These are phyloP conservation scores for Mimumesa dahlbomi DNA, from an alignment of 2,888 invertebrate genomes.

Conservation along the genomic window DNA sequence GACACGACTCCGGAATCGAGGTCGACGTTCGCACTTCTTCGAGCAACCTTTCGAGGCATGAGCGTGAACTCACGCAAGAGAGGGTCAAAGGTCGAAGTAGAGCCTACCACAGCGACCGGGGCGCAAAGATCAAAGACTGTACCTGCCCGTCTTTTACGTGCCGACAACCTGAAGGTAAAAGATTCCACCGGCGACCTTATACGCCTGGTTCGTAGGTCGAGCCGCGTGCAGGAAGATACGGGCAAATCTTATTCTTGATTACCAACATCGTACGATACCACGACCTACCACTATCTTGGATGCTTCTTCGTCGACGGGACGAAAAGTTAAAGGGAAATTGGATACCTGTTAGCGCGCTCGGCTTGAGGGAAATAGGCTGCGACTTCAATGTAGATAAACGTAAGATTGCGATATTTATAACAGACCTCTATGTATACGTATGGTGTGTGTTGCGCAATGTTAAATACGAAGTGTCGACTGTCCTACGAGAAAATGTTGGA, in stretches of 20 bases:
- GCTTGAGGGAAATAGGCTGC: slow-evolving; percentile 10
- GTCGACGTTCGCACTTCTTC: slow-evolving; percentile 40
- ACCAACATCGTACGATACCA: slow-evolving; percentile 11
- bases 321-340: slow-evolving; percentile 13
- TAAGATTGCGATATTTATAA: no score
- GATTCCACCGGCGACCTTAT: slow-evolving; percentile 33
- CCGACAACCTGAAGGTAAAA: slow-evolving; percentile 23
- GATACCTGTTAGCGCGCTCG: neutral
- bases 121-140: slow-evolving; percentile 57
- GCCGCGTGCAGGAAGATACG: slow-evolving; percentile 21
- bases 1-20: slow-evolving; percentile 41
- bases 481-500: no score
- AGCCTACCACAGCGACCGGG: slow-evolving; percentile 34
- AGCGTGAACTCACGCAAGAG: slow-evolving; percentile 46
- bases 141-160: slow-evolving; percentile 38
- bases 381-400: no score
- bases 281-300: slow-evolving; percentile 2
- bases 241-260: slow-evolving; percentile 40
- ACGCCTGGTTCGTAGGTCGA: slow-evolving; percentile 38
- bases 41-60: slow-evolving; percentile 14
- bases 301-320: neutral
- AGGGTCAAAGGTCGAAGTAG: slow-evolving; percentile 46
- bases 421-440: no score
- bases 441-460: no score
- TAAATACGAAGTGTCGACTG: no score